A percentile compares a stretch with the other conserved stretches of the same genome.
These are phyloP conservation scores for Elanoides forficatus DNA, from an alignment of 2,113 vertebrate species.

Conservation along the genomic window DNA sequence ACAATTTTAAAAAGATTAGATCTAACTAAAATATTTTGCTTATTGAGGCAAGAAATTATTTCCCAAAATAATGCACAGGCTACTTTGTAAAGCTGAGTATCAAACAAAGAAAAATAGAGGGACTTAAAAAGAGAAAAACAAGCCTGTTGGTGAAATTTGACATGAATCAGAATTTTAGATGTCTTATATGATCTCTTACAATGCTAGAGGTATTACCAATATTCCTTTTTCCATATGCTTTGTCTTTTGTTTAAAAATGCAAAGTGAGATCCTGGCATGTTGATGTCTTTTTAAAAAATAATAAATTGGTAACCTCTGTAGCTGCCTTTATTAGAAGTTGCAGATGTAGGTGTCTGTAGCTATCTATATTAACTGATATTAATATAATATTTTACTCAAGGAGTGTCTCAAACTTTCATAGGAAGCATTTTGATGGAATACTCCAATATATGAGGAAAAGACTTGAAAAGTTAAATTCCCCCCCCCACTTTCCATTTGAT, in stretches of 20 bases:
- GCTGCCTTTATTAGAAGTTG: background rate
- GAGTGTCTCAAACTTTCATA: background rate
- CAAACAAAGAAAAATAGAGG: background rate
- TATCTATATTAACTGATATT: background rate
- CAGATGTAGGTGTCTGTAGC: background rate
- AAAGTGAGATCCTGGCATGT: background rate
- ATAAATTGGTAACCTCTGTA: background rate
- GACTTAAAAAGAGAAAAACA: background rate
- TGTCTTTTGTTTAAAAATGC: background rate
- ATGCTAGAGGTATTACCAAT: background rate
- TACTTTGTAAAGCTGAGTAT: background rate
- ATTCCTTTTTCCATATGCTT: background rate
- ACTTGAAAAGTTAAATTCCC: background rate
- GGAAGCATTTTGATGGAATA: background rate
- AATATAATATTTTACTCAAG: background rate
- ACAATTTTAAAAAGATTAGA: background rate
- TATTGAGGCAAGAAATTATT: constrained; percentile 20
- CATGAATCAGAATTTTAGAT: background rate
- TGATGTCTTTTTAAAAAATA: background rate
- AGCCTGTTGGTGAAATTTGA: background rate
- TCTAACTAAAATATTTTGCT: background rate
- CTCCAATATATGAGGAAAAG: background rate
- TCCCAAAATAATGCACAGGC: background rate
- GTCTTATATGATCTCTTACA: background rate
- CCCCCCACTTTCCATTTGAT: background rate